Evolutionary conservation across 1,140 invertebrate species (phyloP), one percentile per base, ranked within the genome.

Genomic region (Pogonognathellus flavescens): DNA sequence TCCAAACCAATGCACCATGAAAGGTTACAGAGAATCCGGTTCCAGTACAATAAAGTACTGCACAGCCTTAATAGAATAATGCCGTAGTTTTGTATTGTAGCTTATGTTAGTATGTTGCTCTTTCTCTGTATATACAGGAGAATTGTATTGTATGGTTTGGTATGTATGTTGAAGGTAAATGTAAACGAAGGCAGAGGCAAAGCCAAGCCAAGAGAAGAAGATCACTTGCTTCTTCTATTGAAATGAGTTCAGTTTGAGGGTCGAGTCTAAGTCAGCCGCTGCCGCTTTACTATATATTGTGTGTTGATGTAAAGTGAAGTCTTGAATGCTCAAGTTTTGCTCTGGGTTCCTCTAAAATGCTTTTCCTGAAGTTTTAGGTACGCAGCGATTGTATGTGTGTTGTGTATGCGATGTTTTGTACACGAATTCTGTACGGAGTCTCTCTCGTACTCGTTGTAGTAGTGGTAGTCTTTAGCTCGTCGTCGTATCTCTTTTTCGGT

Each of bases 281-380:
- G n/a, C 70, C 25, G 70, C 70, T 50, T 76, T n/a, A 14, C 2
- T 76, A 16, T 76, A 16, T 76, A 76, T 76, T 76, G 70, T 76
- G 70, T 76, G 70, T 76, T 76, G 70, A 76, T 76, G 70, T 76
- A 76, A 49, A 76, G 70, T 76, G 70, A 76, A 41, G 70, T 76
- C 70, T 76, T 31, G 70, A 76, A 76, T 76, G 70, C 31, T 50
- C 70, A 76, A 76, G 11, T 49, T 76, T 31, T 72, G 22, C 66
- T 76, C 59, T 20, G 18, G 16, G n/a, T 62, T 62, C 59, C 59
- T 62, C 59, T 20, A n/a, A 41, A 41, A 62, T 62, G 59, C 59
- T 62, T 62, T 62, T 50, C 31, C 41, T 76, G 3, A 50, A 76
- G 22, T 76, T 76, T 76, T 31, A 16, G 66, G 59, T 18, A 9